phyloP scores from a whole-genome alignment of 2,797 vertebrate genomes.

The Melanotaenia pygmaea region DNA sequence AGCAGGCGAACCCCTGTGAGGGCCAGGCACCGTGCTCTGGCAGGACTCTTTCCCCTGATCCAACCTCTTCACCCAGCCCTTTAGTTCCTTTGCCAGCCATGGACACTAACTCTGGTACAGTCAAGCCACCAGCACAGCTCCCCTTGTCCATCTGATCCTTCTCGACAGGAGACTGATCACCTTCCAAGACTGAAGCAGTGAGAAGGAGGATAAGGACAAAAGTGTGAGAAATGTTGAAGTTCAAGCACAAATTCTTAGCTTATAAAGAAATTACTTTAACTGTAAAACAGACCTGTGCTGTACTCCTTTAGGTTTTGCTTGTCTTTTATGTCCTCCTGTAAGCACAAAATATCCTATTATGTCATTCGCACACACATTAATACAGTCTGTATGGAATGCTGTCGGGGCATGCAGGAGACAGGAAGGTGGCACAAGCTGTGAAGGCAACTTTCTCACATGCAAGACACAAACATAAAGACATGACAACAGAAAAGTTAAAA shows the following conservation, averaged over 20 bases:
- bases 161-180: slow-evolving; percentile 63
- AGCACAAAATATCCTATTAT: slow-evolving; percentile 68
- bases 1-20: slow-evolving; percentile 81
- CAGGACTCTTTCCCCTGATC: slow-evolving; percentile 61
- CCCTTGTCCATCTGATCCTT: slow-evolving; percentile 80
- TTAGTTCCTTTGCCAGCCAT: slow-evolving; percentile 62
- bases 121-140: slow-evolving; percentile 67
- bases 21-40: slow-evolving; percentile 68
- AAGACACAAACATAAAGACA: slow-evolving; percentile 46
- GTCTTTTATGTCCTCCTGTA: slow-evolving; percentile 74
- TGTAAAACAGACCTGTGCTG: slow-evolving; percentile 74
- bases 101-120: slow-evolving; percentile 50
- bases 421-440: slow-evolving; percentile 61
- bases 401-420: slow-evolving; percentile 71
- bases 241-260: slow-evolving; percentile 23
- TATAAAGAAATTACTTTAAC: not conserved
- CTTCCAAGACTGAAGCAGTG: slow-evolving; percentile 71
- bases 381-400: slow-evolving; percentile 67
- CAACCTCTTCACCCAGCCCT: slow-evolving; percentile 64
- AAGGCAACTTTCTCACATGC: slow-evolving; percentile 40
- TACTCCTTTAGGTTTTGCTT: slow-evolving; percentile 59
- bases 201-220: slow-evolving; percentile 19
- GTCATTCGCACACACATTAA: slow-evolving; percentile 49
- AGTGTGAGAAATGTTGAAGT: slow-evolving; percentile 37
- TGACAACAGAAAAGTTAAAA: slow-evolving; percentile 30